Evolutionary conservation across 2,797 vertebrate species (phyloP).

Genomic region (Eremophila alpestris): DNA sequence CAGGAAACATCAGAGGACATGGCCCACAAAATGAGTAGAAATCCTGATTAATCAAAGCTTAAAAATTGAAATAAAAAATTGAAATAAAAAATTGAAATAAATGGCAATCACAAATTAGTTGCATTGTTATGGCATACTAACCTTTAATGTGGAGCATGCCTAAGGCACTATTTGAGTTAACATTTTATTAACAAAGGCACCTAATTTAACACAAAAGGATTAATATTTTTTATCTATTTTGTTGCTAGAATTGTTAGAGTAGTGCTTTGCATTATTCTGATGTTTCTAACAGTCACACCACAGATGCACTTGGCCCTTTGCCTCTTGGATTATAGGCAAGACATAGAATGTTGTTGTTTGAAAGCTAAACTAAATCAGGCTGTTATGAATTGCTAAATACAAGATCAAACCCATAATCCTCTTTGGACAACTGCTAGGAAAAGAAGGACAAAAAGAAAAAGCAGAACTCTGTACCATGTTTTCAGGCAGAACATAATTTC

Average conservation of each 20-base stretch:
- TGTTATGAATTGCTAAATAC: conserved; percentile 60
- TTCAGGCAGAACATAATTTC: neutral
- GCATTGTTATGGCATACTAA: neutral
- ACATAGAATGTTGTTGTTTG: conserved; percentile 52
- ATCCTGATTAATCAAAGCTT: neutral
- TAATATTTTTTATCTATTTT: neutral
- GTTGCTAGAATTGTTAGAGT: neutral
- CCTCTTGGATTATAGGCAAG: conserved; percentile 58
- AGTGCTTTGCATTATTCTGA: neutral
- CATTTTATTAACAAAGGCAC: neutral
- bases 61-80: neutral
- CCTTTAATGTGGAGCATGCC: neutral
- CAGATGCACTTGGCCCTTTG: conserved; percentile 47
- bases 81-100: neutral
- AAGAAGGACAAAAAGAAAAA: neutral
- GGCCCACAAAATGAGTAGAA: neutral
- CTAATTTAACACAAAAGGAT: neutral
- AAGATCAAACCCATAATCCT: conserved; percentile 64
- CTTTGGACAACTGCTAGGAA: conserved; percentile 54
- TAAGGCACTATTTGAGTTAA: neutral
- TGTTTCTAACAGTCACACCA: conserved; percentile 22
- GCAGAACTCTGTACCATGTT: neutral
- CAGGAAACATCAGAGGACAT: neutral
- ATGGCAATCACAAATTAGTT: neutral
- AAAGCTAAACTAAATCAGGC: conserved; percentile 63